A percentile compares a stretch with the other conserved stretches of the same genome.
Conservation (phyloP, 1,140 invertebrate genomes). For the Myzus persicae region DNA sequence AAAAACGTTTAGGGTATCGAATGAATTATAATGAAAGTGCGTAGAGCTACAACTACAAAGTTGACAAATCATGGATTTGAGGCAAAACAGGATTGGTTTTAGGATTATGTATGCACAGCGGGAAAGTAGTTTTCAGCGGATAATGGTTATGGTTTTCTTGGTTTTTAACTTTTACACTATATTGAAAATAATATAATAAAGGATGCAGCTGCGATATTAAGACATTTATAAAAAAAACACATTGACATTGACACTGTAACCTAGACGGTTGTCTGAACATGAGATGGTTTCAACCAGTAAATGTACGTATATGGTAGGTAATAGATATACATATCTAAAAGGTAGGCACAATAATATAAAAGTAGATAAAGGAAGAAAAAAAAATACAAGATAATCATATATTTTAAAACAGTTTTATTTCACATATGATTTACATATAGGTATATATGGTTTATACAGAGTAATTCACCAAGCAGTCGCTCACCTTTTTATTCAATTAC, state of each 20-base stretch:
- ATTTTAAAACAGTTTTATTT: background rate
- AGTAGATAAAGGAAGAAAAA: background rate
- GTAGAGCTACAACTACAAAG: background rate
- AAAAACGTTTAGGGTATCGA: background rate
- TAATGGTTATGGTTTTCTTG: background rate
- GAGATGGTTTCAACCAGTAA: background rate
- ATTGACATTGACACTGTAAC: too few relatives aligned
- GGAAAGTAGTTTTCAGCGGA: background rate
- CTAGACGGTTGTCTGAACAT: background rate
- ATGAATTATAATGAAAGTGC: background rate
- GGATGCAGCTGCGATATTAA: background rate
- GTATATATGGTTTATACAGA: too few relatives aligned
- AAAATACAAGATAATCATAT: background rate
- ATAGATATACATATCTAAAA: too few relatives aligned
- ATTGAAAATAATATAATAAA: background rate
- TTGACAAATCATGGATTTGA: background rate
- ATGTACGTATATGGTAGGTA: background rate
- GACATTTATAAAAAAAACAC: background rate
- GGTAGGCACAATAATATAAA: background rate
- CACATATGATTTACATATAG: too few relatives aligned
- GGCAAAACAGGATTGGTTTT: background rate
- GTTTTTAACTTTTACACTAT: background rate
- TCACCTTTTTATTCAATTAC: too few relatives aligned
- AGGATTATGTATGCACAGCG: background rate
- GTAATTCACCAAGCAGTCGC: too few relatives aligned